Evolutionary conservation across 2,113 vertebrate species (phyloP).

Genomic region (Lophura nycthemera): DNA sequence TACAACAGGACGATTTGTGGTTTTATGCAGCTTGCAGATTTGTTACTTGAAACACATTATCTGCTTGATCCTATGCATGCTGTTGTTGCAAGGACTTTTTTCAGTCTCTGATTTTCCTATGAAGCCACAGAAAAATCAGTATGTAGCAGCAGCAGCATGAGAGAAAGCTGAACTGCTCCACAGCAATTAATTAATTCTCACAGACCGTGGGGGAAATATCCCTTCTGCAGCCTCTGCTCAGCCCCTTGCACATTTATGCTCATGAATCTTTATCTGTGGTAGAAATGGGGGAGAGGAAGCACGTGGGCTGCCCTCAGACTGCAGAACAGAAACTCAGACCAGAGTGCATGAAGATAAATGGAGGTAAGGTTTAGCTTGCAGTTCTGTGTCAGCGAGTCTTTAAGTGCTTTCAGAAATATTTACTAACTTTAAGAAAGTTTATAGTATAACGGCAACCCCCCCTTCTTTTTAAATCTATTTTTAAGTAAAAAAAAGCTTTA

Average conservation of each 20-base stretch:
- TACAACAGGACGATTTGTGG: constrained; percentile 39
- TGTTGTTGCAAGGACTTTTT: background rate
- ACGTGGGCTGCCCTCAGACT: background rate
- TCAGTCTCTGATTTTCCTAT: background rate
- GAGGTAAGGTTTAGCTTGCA: background rate
- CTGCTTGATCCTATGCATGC: background rate
- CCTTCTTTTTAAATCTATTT: background rate
- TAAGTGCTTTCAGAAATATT: background rate
- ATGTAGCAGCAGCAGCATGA: background rate
- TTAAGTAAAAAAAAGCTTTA: background rate
- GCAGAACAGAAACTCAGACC: background rate
- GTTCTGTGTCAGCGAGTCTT: background rate
- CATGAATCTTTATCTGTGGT: background rate
- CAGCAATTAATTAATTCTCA: background rate
- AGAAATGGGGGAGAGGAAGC: constrained; percentile 4
- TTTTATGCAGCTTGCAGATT: constrained; percentile 28
- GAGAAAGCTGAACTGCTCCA: background rate
- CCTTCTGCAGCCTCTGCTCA: background rate
- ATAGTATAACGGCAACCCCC: background rate
- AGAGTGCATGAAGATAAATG: background rate
- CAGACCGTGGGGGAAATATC: background rate
- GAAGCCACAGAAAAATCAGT: background rate
- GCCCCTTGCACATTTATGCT: background rate
- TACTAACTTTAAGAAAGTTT: background rate
- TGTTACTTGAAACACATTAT: background rate